Evolutionary conservation across 2,888 invertebrate species (phyloP).

Genomic region (Eilema depressum): DNA sequence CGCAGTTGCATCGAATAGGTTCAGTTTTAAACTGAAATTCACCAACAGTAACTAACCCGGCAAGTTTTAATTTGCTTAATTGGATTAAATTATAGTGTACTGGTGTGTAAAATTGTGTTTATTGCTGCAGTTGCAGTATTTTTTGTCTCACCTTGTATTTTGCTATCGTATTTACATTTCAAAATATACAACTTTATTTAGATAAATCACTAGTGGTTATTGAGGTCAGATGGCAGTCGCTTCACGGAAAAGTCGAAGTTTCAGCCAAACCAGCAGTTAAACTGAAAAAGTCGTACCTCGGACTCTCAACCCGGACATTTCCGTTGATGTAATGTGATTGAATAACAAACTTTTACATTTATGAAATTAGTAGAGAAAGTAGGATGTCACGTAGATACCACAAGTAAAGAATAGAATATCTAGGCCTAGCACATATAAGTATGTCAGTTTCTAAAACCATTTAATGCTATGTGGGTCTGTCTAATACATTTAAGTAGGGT

Average conservation of each 20-base stretch:
- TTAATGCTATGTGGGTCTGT: slow-evolving; percentile 5
- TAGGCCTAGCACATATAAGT: neutral
- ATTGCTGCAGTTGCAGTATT: neutral
- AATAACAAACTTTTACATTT: too few relatives aligned
- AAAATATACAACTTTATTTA: neutral
- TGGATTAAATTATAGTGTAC: neutral
- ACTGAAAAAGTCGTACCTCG: too few relatives aligned
- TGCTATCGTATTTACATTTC: neutral
- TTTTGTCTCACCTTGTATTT: neutral
- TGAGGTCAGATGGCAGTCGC: too few relatives aligned
- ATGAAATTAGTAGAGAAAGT: too few relatives aligned
- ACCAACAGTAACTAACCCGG: neutral
- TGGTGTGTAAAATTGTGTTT: neutral
- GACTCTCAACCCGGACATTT: too few relatives aligned
- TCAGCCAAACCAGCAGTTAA: too few relatives aligned
- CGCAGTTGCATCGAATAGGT: neutral
- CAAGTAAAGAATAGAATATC: neutral
- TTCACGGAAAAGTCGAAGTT: too few relatives aligned
- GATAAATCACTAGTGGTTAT: too few relatives aligned
- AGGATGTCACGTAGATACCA: neutral
- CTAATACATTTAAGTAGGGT: slow-evolving; percentile 20
- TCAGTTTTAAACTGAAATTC: neutral
- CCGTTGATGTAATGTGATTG: too few relatives aligned
- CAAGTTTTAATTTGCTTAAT: neutral
- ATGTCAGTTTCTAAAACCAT: neutral